Base-by-base conservation (phyloP, 2,797 vertebrate species). In the Acipenser ruthenus region DNA sequence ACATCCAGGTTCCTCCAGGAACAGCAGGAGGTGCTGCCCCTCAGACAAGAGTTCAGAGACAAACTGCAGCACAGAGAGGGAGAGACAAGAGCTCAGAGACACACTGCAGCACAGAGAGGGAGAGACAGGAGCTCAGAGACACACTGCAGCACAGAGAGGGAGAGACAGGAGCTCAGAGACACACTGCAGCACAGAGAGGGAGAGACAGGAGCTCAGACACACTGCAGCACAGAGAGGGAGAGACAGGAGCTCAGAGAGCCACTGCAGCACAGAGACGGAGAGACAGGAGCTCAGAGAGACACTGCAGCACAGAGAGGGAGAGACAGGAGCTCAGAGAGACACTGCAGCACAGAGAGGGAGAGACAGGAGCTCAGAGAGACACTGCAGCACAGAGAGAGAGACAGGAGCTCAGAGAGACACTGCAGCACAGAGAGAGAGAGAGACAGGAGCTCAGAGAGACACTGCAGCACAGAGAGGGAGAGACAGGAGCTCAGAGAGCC, bases 11-110 rank as follows among this genome's bases (percentile, higher is more conserved):
- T 83, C 79, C 59, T 91, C 92, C 79, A 98, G 74, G 71, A 93
- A 89, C 63, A 98, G 73, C 13, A 93, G 85, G 37, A 98, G 69
- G 0, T 87, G 83, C 72, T 93, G 91, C 8, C 78, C 78, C 64
- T 89, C 89, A 77, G 61, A 77, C 62, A 99, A 84, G 74, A 96
- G 80, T 79, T 93, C 91, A 74, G 85, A 77, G 0, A 89, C 1
- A n/a, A 9, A 6, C 23, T 55, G 23, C 23, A 37, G 23, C 23
- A 37, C 23, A 37, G 47, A 23, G 48, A 15, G 8, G 6, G 7
- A 58, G 10, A 59, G 37, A 18, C 50, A 13, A 8, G 55, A 49
- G 11, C 23, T 37, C 2, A 37, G 23, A 37, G 15, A 18, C 2
- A 37, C 23, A 37, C 2, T 37, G 23, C 23, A 3, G 23, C 23